These are phyloP conservation scores for Leucoraja erinaceus DNA, from an alignment of 2,113 vertebrate species.

Conservation along the genomic window DNA sequence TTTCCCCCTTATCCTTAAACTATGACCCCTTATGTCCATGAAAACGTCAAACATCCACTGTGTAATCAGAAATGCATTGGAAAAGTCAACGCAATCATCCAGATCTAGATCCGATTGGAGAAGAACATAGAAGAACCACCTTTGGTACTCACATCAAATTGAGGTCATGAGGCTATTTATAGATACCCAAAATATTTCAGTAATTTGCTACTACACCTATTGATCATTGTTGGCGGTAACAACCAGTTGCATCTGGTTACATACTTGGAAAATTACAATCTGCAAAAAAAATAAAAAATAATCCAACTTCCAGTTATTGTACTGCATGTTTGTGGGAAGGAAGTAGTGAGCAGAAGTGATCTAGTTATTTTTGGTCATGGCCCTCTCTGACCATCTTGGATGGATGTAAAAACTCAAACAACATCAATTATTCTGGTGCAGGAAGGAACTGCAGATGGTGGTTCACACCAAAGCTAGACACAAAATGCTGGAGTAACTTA, in stretches of 20 bases:
- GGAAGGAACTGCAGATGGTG: no score
- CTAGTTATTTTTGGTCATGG: not conserved
- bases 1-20: no score
- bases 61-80: not conserved
- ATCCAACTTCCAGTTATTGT: not conserved
- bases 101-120: not conserved
- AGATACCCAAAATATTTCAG: not conserved
- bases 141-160: not conserved
- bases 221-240: not conserved
- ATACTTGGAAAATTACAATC: not conserved
- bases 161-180: not conserved
- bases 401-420: no score
- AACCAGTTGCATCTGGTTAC: not conserved
- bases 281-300: not conserved
- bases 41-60: not conserved
- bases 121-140: not conserved
- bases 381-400: not conserved
- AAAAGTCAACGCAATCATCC: not conserved
- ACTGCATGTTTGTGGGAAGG: not conserved
- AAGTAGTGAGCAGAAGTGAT: not conserved
- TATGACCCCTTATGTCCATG: no score
- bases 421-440: no score
- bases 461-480: no score
- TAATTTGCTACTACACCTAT: not conserved
- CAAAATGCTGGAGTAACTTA: no score